phyloP scores from a whole-genome alignment of 2,797 vertebrate species.

The Tamandua tetradactyla region DNA sequence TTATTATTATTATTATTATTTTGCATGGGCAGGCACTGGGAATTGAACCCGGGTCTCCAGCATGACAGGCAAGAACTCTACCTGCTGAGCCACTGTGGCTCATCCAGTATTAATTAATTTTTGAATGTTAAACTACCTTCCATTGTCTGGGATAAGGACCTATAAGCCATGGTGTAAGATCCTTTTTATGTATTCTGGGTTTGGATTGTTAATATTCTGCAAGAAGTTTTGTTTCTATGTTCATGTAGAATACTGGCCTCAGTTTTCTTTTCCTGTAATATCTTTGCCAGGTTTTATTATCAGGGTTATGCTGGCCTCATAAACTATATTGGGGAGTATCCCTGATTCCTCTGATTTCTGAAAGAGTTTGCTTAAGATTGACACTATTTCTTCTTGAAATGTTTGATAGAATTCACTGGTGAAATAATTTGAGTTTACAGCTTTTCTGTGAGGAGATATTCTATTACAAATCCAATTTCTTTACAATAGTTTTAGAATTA shows the following conservation, averaged over 20 bases:
- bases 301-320: neutral
- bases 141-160: no score
- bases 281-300: neutral
- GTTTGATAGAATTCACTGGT: neutral
- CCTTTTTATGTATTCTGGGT: slow-evolving; percentile 3
- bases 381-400: neutral
- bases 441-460: neutral
- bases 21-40: no score
- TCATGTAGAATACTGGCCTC: neutral
- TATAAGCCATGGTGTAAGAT: neutral
- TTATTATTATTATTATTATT: no score
- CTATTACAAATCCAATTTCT: slow-evolving; percentile 7
- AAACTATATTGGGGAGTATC: neutral
- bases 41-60: no score
- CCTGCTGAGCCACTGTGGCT: no score
- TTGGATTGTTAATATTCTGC: neutral
- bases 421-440: neutral
- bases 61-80: no score
- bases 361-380: neutral
- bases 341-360: neutral
- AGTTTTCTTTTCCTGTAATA: neutral
- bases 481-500: neutral
- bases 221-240: neutral
- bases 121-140: neutral
- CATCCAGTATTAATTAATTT: neutral